Base-by-base conservation (phyloP, 2,113 vertebrate species). In the Oreotrochilus melanogaster region DNA sequence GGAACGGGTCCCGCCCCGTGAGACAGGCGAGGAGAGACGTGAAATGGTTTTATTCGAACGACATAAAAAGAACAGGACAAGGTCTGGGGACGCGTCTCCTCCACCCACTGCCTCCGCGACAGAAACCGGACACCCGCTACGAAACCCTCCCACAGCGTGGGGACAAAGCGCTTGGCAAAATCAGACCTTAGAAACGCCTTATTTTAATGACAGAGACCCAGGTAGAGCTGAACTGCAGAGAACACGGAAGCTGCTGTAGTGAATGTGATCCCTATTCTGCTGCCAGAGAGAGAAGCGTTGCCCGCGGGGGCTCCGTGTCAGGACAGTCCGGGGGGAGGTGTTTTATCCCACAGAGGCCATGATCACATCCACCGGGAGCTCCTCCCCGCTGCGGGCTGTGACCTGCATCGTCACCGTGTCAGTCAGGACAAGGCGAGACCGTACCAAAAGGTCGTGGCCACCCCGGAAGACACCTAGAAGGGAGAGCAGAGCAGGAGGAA, bases 391-490 rank as follows among this genome's bases (percentile, higher is more conserved):
- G 84, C 98, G 97, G 19, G 98, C 98, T 0, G 98, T 98, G 37
- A 98, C 98, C 54, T 98, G 98, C 98, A 98, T 98, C 0, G 98
- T 98, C 79, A 98, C 98, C 0, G 97, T 98, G 71, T 98, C 98
- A 3, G 98, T 98, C 76, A 98, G 97, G 51, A 98, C 97, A 0
- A 98, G 97, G 14, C 98, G 97, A 19, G 98, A 95, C 4, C 98
- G 97, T 4, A 98, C 97, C 33, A 98, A 96, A 60, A 98, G 90
- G 91, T 98, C 98, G 2, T 98, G 98, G 30, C 98, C 98, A 6
- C 98, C 98, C 21, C 98, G 97, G 89, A 98, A 98, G 57, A 98
- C 98, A 71, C 98, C 98, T 98, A 88, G 7, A 78, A 64, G 47
- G 37, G 24, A 37, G 12, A 88, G 21, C 0, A 37, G 12, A 88